Percentiles rank a stretch among this genome's conserved stretches.
These are phyloP conservation scores for Chelonia mydas DNA, from an alignment of 2,797 vertebrate species.

Conservation along the genomic window DNA sequence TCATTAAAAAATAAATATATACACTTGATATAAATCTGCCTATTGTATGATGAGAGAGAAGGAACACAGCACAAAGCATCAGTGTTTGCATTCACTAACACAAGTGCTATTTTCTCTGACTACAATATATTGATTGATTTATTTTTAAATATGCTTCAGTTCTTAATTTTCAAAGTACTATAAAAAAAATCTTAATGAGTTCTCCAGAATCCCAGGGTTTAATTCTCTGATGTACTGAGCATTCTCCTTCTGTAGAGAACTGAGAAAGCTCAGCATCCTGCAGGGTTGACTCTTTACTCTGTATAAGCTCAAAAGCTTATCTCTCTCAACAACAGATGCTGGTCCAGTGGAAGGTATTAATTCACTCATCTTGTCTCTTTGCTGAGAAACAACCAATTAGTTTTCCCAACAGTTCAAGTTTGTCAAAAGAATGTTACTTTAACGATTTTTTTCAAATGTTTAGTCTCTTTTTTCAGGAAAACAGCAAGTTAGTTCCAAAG, in stretches of 20 bases:
- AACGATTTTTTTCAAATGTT: conserved; percentile 72
- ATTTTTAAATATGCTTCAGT: conserved; percentile 40
- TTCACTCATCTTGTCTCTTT: not conserved
- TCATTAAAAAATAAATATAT: conserved; percentile 69
- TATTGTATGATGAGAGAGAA: conserved; percentile 3
- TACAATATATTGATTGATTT: conserved; percentile 53
- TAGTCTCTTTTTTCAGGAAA: conserved; percentile 52
- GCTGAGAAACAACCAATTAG: conserved; percentile 51
- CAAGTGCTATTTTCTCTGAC: conserved; percentile 61
- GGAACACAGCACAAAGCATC: conserved; percentile 14
- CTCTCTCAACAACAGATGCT: not conserved
- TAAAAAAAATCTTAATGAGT: conserved; percentile 61
- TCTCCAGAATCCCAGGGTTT: conserved; percentile 33
- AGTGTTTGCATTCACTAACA: conserved; percentile 37
- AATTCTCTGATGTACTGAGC: not conserved
- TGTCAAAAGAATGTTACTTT: conserved; percentile 72
- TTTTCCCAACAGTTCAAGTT: conserved; percentile 47
- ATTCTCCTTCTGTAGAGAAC: not conserved
- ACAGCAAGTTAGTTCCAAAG: conserved; percentile 60
- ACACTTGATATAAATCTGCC: conserved; percentile 49
- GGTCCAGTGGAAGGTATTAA: not conserved
- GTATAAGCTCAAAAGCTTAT: not conserved
- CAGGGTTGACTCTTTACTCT: fast-evolving
- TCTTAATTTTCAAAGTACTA: conserved; percentile 67
- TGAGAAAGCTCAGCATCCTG: not conserved